Evolutionary conservation across 1,140 invertebrate species (phyloP).

Genomic region (Orius laevigatus): DNA sequence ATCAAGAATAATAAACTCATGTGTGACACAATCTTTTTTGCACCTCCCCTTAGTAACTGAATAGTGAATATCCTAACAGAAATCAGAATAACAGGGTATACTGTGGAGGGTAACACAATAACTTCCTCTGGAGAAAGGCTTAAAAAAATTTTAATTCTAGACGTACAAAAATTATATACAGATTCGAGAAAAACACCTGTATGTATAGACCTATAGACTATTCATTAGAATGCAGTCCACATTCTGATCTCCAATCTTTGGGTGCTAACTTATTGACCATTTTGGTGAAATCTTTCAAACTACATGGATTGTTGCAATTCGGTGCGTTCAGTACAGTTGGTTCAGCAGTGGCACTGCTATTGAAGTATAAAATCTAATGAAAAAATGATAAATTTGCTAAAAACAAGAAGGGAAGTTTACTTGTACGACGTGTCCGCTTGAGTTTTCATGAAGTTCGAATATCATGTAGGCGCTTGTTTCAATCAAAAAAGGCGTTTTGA

Average conservation of each 20-base stretch:
- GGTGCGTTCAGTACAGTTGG: slow-evolving; percentile 6
- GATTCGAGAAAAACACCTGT: no score
- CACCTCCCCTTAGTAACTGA: no score
- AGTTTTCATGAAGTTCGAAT: slow-evolving; percentile 12
- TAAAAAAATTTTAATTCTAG: no score
- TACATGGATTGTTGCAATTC: slow-evolving; percentile 5
- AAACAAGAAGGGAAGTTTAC: neutral
- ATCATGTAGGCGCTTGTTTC: slow-evolving; percentile 13
- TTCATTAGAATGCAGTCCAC: neutral
- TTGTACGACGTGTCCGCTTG: slow-evolving; percentile 7
- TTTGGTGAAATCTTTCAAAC: neutral
- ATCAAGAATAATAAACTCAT: no score
- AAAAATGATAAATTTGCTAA: neutral
- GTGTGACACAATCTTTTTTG: no score
- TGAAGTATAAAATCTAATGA: slow-evolving; percentile 9
- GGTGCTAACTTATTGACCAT: neutral
- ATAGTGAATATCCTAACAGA: no score
- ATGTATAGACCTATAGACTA: no score
- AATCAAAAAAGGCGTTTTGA: slow-evolving; percentile 1
- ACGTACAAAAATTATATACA: no score
- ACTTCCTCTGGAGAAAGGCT: no score
- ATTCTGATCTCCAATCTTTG: slow-evolving; percentile 6
- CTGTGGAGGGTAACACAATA: no score
- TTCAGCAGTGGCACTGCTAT: slow-evolving; percentile 1
- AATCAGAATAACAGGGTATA: no score